Conservation (phyloP, 1,140 invertebrate genomes). For the Drosophila kohkoa region DNA sequence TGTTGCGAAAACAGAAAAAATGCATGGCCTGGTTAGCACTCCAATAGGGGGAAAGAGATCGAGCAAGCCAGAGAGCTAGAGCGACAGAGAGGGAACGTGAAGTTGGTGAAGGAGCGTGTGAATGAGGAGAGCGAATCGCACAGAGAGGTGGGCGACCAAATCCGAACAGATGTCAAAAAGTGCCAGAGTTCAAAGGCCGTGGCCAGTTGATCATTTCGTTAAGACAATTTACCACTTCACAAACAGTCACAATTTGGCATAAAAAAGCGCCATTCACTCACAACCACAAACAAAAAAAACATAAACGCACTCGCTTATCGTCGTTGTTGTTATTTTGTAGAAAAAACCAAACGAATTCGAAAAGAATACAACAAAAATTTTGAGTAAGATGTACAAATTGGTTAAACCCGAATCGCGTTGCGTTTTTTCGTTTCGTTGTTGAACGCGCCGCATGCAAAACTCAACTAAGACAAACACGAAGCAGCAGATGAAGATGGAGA, state of each 20-base stretch:
- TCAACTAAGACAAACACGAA: conserved; percentile 48
- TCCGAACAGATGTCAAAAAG: conserved; percentile 63
- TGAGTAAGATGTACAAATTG: background rate
- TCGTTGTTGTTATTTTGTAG: conserved; percentile 23
- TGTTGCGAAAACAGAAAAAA: conserved; percentile 72
- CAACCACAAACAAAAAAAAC: background rate
- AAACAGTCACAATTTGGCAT: background rate
- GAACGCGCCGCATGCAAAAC: conserved; percentile 63
- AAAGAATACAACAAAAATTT: conserved; percentile 21
- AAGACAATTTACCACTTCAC: conserved; percentile 28
- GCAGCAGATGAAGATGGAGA: background rate
- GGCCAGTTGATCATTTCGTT: conserved; percentile 44
- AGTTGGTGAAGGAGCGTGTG: background rate
- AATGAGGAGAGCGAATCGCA: background rate
- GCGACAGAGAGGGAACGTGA: background rate
- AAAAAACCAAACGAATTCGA: conserved; percentile 21
- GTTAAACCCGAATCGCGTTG: conserved; percentile 38
- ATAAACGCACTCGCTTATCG: conserved; percentile 29
- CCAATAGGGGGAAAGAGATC: conserved; percentile 14
- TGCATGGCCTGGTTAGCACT: conserved; percentile 69
- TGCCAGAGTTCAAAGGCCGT: conserved; percentile 65
- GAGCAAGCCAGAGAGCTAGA: background rate
- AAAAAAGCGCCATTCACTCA: background rate
- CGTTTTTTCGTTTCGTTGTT: conserved; percentile 46
- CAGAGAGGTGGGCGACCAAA: conserved; percentile 37